These are phyloP conservation scores for Cantharis nigra DNA, from an alignment of 2,888 invertebrate genomes.

Conservation along the genomic window DNA sequence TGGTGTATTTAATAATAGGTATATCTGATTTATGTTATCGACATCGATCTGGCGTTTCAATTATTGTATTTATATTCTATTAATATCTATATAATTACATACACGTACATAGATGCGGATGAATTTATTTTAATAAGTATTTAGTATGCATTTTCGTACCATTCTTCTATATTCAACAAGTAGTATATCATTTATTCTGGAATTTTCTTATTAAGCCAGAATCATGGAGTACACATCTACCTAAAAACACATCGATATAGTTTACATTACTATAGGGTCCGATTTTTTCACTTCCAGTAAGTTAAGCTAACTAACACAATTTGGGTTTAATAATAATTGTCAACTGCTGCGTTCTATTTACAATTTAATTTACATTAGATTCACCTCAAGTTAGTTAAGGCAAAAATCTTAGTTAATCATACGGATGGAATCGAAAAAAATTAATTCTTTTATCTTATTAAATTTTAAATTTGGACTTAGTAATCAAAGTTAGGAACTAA, in stretches of 20 bases:
- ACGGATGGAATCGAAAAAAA: too few species aligned
- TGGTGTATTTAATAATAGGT: not conserved
- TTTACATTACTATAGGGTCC: not conserved
- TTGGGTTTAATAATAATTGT: too few species aligned
- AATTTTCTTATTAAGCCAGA: not conserved
- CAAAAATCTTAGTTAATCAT: too few species aligned
- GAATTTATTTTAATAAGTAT: not conserved
- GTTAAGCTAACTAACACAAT: too few species aligned
- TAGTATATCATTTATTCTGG: not conserved
- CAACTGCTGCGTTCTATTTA: too few species aligned
- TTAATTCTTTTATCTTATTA: too few species aligned
- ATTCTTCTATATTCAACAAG: not conserved
- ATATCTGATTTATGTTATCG: not conserved
- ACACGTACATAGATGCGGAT: not conserved
- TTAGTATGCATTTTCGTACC: not conserved
- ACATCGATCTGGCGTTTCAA: not conserved
- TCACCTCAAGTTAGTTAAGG: too few species aligned
- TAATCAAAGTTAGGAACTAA: too few species aligned
- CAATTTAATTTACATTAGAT: too few species aligned
- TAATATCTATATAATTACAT: not conserved
- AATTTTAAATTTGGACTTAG: too few species aligned
- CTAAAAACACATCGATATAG: not conserved
- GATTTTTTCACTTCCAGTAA: too few species aligned
- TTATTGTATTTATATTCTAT: not conserved
- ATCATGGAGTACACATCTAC: not conserved